Evolutionary conservation across 1,140 invertebrate genomes (phyloP).

Genomic region (Phthorimaea operculella): DNA sequence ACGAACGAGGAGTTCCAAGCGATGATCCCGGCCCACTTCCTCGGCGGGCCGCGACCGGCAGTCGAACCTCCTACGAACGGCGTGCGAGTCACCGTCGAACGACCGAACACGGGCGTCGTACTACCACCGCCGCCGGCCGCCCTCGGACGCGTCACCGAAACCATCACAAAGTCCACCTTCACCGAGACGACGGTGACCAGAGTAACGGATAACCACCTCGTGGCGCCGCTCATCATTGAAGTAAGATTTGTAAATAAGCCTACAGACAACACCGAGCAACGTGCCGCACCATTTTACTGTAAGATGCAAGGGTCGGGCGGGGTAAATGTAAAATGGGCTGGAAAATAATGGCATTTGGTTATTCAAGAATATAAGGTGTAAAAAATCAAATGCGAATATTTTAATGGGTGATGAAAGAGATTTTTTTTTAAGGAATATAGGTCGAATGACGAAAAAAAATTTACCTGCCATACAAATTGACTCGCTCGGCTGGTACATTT

Average conservation of each 20-base stretch:
- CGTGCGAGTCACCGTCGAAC: conserved; percentile 68
- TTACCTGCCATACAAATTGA: too few species aligned
- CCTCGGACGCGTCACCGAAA: conserved; percentile 88
- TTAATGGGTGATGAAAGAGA: too few species aligned
- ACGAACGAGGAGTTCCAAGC: conserved; percentile 93
- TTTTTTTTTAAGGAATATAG: too few species aligned
- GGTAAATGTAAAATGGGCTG: not conserved
- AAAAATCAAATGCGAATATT: too few species aligned
- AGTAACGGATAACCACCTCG: conserved; percentile 89
- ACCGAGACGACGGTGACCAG: conserved; percentile 94
- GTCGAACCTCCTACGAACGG: conserved; percentile 34
- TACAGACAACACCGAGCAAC: not conserved
- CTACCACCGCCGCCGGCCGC: conserved; percentile 86
- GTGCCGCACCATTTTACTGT: not conserved
- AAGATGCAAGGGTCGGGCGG: not conserved
- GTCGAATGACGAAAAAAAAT: too few species aligned
- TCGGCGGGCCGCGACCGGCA: conserved; percentile 62
- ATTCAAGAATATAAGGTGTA: too few species aligned
- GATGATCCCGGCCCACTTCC: conserved; percentile 91
- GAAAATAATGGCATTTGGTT: too few species aligned
- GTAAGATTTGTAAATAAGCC: conserved; percentile 64
- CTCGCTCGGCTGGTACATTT: too few species aligned
- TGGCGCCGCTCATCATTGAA: conserved; percentile 86
- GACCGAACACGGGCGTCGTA: conserved; percentile 66
- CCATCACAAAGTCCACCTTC: conserved; percentile 93